phyloP scores from a whole-genome alignment of 2,113 vertebrate genomes.

The Tonatia bakeri region DNA sequence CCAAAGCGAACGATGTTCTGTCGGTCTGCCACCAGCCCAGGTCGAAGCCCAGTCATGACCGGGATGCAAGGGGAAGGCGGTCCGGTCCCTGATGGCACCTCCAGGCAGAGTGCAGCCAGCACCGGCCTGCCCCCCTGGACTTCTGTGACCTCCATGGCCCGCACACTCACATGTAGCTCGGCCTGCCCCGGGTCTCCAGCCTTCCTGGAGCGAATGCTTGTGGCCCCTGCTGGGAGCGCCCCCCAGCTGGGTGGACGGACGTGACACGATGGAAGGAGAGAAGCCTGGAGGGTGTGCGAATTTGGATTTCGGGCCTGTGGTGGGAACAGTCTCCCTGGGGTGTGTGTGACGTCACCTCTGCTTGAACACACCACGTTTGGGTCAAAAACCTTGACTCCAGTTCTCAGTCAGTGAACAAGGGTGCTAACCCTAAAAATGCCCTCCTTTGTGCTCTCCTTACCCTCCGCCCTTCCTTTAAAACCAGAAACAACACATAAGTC shows the following conservation, averaged over 20 bases:
- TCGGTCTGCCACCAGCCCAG: neutral
- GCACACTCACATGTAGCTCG: fast-evolving
- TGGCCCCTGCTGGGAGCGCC: neutral
- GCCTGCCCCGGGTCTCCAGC: neutral
- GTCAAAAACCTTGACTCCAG: neutral
- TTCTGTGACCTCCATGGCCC: neutral
- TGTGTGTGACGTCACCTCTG: neutral
- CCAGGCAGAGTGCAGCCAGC: neutral
- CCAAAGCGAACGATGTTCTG: neutral
- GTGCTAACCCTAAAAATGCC: neutral
- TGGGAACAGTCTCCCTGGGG: neutral
- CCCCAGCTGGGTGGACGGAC: neutral
- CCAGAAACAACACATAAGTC: neutral
- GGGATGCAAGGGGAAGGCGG: neutral
- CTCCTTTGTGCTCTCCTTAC: neutral
- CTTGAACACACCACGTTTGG: fast-evolving
- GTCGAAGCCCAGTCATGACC: neutral
- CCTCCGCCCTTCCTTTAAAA: neutral
- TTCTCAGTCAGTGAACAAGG: neutral
- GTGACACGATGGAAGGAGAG: neutral
- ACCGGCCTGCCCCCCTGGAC: neutral
- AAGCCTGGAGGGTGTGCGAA: fast-evolving
- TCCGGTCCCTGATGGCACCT: neutral
- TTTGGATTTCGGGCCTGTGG: neutral
- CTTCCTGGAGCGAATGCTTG: neutral